Conservation (phyloP, 2,888 invertebrate species). For the Acrobasis repandana region DNA sequence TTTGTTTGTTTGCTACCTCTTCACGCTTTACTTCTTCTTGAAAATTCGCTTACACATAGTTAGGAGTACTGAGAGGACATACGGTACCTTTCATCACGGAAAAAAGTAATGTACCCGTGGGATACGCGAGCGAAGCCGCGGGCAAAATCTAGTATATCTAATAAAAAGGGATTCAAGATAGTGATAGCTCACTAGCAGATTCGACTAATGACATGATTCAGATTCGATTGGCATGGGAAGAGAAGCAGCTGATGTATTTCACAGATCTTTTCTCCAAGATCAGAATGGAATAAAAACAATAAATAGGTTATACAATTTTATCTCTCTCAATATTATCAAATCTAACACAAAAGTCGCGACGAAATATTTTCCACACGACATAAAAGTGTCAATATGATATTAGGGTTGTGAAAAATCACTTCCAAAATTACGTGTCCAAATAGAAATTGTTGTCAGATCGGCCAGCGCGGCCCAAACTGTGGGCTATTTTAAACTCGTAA, state of each 20-base stretch:
- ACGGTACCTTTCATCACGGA: no score
- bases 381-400: background rate
- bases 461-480: slow-evolving; percentile 59
- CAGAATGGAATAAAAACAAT: background rate
- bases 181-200: background rate
- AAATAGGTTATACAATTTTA: no score
- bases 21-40: no score
- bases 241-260: background rate
- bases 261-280: background rate
- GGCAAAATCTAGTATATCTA: no score
- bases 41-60: no score
- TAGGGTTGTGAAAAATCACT: slow-evolving; percentile 13
- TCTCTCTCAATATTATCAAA: no score
- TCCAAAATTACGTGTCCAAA: slow-evolving; percentile 14
- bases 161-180: no score
- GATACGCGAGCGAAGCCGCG: no score
- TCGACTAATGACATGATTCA: background rate
- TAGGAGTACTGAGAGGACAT: no score
- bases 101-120: no score
- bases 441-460: slow-evolving; percentile 41
- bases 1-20: no score
- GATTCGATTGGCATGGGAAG: background rate
- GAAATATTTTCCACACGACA: background rate
- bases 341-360: background rate
- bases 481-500: slow-evolving; percentile 82